These are phyloP conservation scores for Austrofundulus limnaeus DNA, from an alignment of 2,113 vertebrate species.

Conservation along the genomic window DNA sequence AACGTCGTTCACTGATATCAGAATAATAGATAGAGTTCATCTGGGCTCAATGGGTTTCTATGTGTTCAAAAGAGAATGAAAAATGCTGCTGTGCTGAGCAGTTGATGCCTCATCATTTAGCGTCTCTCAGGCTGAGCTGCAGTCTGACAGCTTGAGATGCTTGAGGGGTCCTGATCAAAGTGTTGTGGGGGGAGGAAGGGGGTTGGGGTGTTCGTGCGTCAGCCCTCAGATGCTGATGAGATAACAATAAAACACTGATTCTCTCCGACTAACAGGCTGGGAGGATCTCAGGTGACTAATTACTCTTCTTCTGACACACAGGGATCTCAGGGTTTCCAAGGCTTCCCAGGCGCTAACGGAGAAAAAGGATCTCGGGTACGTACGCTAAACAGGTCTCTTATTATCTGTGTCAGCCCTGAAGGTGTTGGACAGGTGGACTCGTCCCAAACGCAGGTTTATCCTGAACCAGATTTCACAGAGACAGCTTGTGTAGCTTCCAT, in stretches of 20 bases:
- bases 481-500: conserved; percentile 23
- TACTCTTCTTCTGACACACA: conserved; percentile 59
- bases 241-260: conserved; percentile 28
- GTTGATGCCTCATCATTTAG: conserved; percentile 30
- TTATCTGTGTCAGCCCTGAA: conserved; percentile 32
- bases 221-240: conserved; percentile 32
- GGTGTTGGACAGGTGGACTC: conserved; percentile 7
- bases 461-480: conserved; percentile 24
- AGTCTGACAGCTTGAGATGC: conserved; percentile 46
- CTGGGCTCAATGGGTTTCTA: neutral
- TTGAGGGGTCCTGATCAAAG: conserved; percentile 76
- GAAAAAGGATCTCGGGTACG: conserved; percentile 96
- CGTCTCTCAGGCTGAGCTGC: conserved; percentile 12
- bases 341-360: conserved; percentile 94
- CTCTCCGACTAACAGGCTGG: conserved; percentile 30
- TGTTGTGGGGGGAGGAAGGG: conserved; percentile 18
- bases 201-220: conserved; percentile 26
- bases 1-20: neutral
- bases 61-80: conserved; percentile 17
- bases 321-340: conserved; percentile 96
- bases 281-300: conserved; percentile 37
- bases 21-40: neutral
- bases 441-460: neutral
- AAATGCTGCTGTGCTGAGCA: conserved; percentile 16
- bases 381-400: conserved; percentile 15